These are phyloP conservation scores for Mythimna loreyi DNA, from an alignment of 2,888 invertebrate genomes.

Conservation along the genomic window DNA sequence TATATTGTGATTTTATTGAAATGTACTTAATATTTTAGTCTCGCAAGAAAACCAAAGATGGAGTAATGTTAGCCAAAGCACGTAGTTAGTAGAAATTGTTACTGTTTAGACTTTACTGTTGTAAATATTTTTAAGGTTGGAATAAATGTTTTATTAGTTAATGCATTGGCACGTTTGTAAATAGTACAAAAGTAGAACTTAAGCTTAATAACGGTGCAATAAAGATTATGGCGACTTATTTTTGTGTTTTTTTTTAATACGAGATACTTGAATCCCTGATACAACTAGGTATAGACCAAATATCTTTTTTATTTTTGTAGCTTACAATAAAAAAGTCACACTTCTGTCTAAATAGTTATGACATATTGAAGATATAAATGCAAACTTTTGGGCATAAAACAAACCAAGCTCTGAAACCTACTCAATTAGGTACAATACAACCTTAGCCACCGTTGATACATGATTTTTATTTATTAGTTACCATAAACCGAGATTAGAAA, in stretches of 20 bases:
- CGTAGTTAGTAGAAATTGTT: constrained; percentile 81
- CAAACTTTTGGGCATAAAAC: too few species aligned
- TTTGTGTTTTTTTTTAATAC: constrained; percentile 21
- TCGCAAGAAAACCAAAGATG: constrained; percentile 74
- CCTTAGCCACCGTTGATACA: too few species aligned
- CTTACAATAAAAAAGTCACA: too few species aligned
- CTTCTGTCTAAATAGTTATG: too few species aligned
- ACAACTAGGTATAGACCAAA: too few species aligned
- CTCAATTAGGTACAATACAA: too few species aligned
- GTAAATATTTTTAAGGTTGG: constrained; percentile 83
- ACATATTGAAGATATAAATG: too few species aligned
- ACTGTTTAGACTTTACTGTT: constrained; percentile 75
- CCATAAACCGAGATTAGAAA: too few species aligned
- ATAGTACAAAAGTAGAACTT: constrained; percentile 82
- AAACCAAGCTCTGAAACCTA: too few species aligned
- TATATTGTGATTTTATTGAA: constrained; percentile 20
- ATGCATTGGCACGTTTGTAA: constrained; percentile 84
- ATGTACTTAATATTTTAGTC: constrained; percentile 47
- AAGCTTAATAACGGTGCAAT: constrained; percentile 84
- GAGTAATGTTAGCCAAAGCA: constrained; percentile 67
- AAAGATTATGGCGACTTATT: constrained; percentile 65
- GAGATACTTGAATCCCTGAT: background rate
- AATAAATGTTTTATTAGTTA: constrained; percentile 78
- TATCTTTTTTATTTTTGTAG: too few species aligned
- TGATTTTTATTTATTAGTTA: too few species aligned